Evolutionary conservation across 2,888 invertebrate genomes (phyloP).

Genomic region (Eupsilia transversa): DNA sequence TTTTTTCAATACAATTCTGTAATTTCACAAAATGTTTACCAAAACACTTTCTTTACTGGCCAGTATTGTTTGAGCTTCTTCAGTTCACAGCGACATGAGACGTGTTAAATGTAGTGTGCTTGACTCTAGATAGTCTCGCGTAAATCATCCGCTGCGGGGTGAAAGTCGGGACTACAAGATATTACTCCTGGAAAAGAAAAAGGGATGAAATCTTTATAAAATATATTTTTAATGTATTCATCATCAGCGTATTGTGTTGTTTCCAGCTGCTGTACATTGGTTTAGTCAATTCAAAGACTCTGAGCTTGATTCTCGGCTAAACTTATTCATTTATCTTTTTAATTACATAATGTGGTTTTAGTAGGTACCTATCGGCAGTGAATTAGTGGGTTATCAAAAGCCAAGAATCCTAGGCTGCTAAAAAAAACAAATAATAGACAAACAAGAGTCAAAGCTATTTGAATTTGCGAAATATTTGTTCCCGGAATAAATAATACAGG

Average conservation of each 20-base stretch:
- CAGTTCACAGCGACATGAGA: conserved; percentile 64
- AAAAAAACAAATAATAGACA: too few relatives aligned
- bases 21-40: background rate
- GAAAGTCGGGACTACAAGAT: conserved; percentile 73
- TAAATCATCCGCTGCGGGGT: conserved; percentile 73
- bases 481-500: too few relatives aligned
- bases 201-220: background rate
- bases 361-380: background rate
- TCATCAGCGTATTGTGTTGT: background rate
- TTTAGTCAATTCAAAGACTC: background rate
- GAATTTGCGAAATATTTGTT: too few relatives aligned
- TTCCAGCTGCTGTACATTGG: background rate
- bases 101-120: conserved; percentile 74
- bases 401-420: too few relatives aligned
- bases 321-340: background rate
- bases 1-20: background rate
- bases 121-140: conserved; percentile 70
- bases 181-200: conserved; percentile 67
- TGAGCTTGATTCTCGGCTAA: background rate
- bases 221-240: background rate
- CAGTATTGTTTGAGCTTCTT: conserved; percentile 71
- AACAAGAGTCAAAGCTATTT: too few relatives aligned
- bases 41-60: conserved; percentile 66
- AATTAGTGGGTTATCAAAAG: background rate
- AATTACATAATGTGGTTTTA: background rate